Evolutionary conservation across 2,113 vertebrate genomes (phyloP).

Genomic region (Fulica atra): DNA sequence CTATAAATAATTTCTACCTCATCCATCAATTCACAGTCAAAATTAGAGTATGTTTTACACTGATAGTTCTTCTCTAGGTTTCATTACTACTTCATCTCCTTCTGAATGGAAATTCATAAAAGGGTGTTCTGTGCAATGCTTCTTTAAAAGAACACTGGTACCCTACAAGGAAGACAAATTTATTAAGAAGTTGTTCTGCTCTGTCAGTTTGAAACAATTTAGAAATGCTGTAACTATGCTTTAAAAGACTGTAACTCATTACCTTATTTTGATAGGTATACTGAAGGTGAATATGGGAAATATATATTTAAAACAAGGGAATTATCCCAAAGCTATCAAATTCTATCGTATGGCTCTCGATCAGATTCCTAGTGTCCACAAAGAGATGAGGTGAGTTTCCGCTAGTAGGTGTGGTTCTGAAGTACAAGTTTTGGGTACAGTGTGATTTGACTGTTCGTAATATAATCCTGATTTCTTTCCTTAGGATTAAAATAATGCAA

Average conservation of each 20-base stretch:
- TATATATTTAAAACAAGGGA: constrained; percentile 95
- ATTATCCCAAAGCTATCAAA: constrained; percentile 95
- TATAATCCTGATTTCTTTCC: not conserved
- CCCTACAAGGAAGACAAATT: not conserved
- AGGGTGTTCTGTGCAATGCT: not conserved
- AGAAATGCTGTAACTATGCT: not conserved
- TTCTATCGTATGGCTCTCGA: constrained; percentile 98
- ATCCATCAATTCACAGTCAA: not conserved
- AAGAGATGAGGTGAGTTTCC: constrained; percentile 85
- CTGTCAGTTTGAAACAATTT: not conserved
- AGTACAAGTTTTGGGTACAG: not conserved
- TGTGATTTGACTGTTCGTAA: not conserved
- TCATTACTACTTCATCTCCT: not conserved
- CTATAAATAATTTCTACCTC: not conserved
- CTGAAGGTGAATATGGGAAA: constrained; percentile 98
- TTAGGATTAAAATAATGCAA: constrained; percentile 96
- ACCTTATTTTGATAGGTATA: constrained; percentile 78
- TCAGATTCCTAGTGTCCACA: constrained; percentile 90
- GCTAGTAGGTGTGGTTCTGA: not conserved
- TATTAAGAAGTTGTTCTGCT: not conserved
- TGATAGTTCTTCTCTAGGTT: not conserved
- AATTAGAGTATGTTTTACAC: not conserved
- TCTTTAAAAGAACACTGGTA: not conserved
- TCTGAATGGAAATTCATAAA: not conserved
- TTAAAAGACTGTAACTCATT: not conserved